Evolutionary conservation across 2,888 invertebrate genomes (phyloP), one percentile per base, ranked within the genome.

Genomic region (Apamea monoglypha): DNA sequence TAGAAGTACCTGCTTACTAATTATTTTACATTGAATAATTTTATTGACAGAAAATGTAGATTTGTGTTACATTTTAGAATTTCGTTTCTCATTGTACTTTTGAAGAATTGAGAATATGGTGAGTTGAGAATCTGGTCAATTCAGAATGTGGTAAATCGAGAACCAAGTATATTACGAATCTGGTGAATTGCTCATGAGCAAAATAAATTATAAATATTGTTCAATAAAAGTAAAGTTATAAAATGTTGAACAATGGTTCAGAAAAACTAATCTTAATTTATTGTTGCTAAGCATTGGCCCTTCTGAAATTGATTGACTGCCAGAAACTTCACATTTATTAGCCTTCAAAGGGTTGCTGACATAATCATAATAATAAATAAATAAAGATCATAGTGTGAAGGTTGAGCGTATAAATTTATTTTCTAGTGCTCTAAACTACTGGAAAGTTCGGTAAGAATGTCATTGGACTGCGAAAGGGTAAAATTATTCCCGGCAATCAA

Each of bases 401-500:
- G 94, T 94, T 94, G 94, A 95, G 95, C 94, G 92, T 93, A 87
- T 87, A 80, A 85, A 93, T 89, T 95, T 94, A 89, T 96, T 93
- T 97, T 98, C 93, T 97, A 98, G 98, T 97, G 96, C 93, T 97
- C 97, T 96, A 98, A 97, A 96, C 97, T 97, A 96, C 97, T 98
- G 97, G 98, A 98, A 97, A 97, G 97, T 95, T 98, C 98, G 94
- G 97, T 98, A 96, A 97, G 97, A 95, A 97, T 97, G 94, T 97
- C 97, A 94, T 97, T 98, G 97, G 97, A 97, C 95, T 98, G 98
- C 94, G 97, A 97, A 95, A 98, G 98, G 95, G 97, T 98, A 94
- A 98, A 98, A 97, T 97, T 98, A 95, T 98, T 98, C 94, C 98
- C 98, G 93, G 97, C 98, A 89, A 97, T 98, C 95, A 98, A 98